A percentile compares a stretch with the other conserved stretches of the same genome.
Conservation (phyloP, 2,888 invertebrate genomes). For the Drosophila flavopinicola region DNA sequence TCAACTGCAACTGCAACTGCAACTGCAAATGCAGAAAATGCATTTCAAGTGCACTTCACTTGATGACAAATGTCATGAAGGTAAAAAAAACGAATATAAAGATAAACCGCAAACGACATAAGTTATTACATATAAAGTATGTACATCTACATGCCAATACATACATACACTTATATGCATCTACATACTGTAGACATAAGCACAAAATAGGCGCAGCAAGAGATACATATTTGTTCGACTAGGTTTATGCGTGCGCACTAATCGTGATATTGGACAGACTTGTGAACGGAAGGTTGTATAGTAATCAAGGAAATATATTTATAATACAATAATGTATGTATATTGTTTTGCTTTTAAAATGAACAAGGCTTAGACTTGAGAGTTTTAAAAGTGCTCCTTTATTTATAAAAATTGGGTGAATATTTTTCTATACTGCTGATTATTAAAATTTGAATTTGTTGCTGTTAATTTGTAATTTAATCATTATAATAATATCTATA, state of each 20-base stretch:
- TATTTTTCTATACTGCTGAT: neutral
- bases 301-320: no score
- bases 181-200: constrained; percentile 6
- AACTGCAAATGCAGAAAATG: constrained; percentile 45
- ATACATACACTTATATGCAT: constrained; percentile 10
- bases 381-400: no score
- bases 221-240: constrained; percentile 1
- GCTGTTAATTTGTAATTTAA: no score
- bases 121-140: constrained; percentile 50
- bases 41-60: constrained; percentile 67
- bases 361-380: no score
- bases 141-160: constrained; percentile 1
- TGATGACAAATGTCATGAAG: constrained; percentile 57
- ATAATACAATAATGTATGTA: no score
- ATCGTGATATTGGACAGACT: constrained; percentile 4
- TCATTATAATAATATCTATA: no score
- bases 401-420: neutral
- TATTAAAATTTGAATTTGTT: neutral
- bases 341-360: no score
- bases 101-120: constrained; percentile 65
- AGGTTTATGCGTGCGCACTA: constrained; percentile 31
- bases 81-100: constrained; percentile 39
- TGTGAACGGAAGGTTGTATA: neutral
- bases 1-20: constrained; percentile 44
- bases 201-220: constrained; percentile 53